phyloP scores from a whole-genome alignment of 1,140 invertebrate genomes.

The Cotesia vestalis region DNA sequence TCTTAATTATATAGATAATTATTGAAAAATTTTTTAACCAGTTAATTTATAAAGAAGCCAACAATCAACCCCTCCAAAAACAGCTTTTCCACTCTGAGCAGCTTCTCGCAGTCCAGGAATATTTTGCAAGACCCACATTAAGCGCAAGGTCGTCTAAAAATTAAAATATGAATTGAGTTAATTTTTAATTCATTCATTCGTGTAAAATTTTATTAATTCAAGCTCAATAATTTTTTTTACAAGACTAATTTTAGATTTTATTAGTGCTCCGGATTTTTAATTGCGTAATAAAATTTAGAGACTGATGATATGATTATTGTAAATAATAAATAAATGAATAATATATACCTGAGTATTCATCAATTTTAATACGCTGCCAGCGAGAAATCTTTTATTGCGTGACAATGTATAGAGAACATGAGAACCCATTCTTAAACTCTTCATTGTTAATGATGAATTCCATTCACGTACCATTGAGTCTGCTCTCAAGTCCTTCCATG shows the following conservation, averaged over 20 bases:
- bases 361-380: conserved; percentile 80
- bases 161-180: not conserved
- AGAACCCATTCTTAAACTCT: conserved; percentile 72
- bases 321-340: not conserved
- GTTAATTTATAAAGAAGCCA: conserved; percentile 89
- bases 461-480: conserved; percentile 81
- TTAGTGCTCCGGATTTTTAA: too few relatives aligned
- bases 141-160: conserved; percentile 76
- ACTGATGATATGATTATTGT: not conserved
- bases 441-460: conserved; percentile 85
- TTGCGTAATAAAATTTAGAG: not conserved
- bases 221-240: too few relatives aligned
- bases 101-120: conserved; percentile 73
- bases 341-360: conserved; percentile 79
- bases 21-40: conserved; percentile 45
- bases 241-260: too few relatives aligned
- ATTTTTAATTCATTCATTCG: not conserved
- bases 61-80: conserved; percentile 93
- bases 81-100: conserved; percentile 70
- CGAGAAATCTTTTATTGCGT: conserved; percentile 80
- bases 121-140: conserved; percentile 82
- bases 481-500: conserved; percentile 94
- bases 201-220: conserved; percentile 9
- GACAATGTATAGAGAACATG: conserved; percentile 79
- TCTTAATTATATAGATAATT: conserved; percentile 19